Conservation (phyloP, 2,797 vertebrate species). For the Diceros bicornis region DNA sequence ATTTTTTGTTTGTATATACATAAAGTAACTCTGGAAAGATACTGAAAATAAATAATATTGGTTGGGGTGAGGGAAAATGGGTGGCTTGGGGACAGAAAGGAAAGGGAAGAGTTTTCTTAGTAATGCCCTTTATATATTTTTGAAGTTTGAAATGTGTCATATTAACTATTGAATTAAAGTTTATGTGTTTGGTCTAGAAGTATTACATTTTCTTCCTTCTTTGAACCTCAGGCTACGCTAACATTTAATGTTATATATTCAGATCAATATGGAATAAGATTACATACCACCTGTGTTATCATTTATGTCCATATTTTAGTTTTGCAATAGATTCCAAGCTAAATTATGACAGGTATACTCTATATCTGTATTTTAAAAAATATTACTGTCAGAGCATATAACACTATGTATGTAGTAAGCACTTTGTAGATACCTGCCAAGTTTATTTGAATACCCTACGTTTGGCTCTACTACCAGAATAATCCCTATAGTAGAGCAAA, state of each 20-base stretch:
- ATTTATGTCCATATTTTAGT: constrained; percentile 55
- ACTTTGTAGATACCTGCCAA: constrained; percentile 43
- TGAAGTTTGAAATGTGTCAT: constrained; percentile 21
- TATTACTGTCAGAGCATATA: neutral
- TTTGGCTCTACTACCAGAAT: constrained; percentile 36
- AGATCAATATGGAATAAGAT: constrained; percentile 41
- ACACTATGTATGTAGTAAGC: constrained; percentile 45
- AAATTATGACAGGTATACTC: constrained; percentile 40
- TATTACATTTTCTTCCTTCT: constrained; percentile 16
- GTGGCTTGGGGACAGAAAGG: neutral
- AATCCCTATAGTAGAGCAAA: neutral
- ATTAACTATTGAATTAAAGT: constrained; percentile 62
- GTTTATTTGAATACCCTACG: constrained; percentile 57
- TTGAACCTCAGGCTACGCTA: constrained; percentile 48
- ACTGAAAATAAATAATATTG: constrained; percentile 54
- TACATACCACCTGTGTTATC: constrained; percentile 9
- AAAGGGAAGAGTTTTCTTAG: neutral
- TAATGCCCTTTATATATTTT: constrained; percentile 9
- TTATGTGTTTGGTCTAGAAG: constrained; percentile 12
- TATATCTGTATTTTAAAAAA: constrained; percentile 44
- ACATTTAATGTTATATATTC: constrained; percentile 31
- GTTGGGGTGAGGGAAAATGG: neutral
- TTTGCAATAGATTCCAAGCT: constrained; percentile 52
- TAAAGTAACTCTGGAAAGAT: constrained; percentile 33
- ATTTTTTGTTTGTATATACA: neutral